Base-by-base conservation (phyloP, 2,888 invertebrate species). In the Spilarctia lutea region DNA sequence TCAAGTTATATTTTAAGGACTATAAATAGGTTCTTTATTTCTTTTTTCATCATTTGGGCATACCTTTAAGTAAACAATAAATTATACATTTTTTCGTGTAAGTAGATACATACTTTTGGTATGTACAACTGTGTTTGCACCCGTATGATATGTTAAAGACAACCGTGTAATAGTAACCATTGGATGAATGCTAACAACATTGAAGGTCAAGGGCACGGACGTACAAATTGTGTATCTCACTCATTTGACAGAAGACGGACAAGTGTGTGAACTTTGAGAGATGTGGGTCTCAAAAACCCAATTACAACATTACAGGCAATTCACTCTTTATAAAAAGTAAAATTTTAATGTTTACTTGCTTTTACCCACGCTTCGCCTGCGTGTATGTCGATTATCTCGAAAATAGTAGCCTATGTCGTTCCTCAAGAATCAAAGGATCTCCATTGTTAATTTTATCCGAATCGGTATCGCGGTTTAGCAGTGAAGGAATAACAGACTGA, bases 181-280 rank as follows among this genome's bases (percentile, higher is more conserved):
- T 71, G 16, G 20, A 68, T 71, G 63, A 68, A 66, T 67, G 75
- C 72, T 10, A 68, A 63, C 65, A 71, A 77, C 35, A 67, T 73
- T 75, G 68, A 60, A 67, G 74, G 77, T 79, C 80, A 84, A 76
- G 77, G 82, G 42, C 75, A 52, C 39, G 72, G 39, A 56, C 60
- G 48, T 75, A 75, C 67, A 75, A 77, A 79, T 74, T 68, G 63
- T 72, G 3, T 69, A 71, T 78, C 27, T 71, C 65, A 75, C 74
- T 81, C 35, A 77, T 78, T 75, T 68, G 76, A 78, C 76, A 76
- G 48, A 69, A 77, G 78, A 74, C 71, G 48, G 73, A 79, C 73
- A 71, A 66, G 65, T 79, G 27, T 66, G 78, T 71, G 67, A 75
- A 68, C 71, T 72, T 76, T 75, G 67, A 74, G 71, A 76, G 60